phyloP scores from a whole-genome alignment of 2,113 vertebrate genomes.

The Triplophysa rosa region DNA sequence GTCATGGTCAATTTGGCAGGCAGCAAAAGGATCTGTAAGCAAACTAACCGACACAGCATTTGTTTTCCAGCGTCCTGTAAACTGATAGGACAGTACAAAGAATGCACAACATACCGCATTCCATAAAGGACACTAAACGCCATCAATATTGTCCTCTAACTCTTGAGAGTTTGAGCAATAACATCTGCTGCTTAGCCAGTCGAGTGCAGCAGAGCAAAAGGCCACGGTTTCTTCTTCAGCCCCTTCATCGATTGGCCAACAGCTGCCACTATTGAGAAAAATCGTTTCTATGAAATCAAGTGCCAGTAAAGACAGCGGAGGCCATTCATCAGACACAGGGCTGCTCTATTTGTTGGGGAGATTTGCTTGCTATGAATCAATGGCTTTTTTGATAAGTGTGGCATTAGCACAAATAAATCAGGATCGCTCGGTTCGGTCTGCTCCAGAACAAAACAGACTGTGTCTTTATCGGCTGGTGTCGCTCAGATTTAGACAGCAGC shows the following conservation, averaged over 20 bases:
- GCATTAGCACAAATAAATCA: constrained; percentile 47
- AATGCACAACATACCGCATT: constrained; percentile 19
- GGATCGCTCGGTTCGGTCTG: constrained; percentile 35
- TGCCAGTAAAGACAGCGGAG: constrained; percentile 36
- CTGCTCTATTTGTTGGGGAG: constrained; percentile 35
- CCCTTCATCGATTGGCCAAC: constrained; percentile 41
- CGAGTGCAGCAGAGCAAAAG: constrained; percentile 34
- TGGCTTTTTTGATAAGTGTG: constrained; percentile 39
- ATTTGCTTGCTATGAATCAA: constrained; percentile 39
- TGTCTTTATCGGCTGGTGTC: constrained; percentile 18
- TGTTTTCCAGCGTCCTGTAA: constrained; percentile 17
- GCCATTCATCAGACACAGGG: constrained; percentile 47
- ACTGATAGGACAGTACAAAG: constrained; percentile 1
- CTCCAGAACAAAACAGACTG: constrained; percentile 19
- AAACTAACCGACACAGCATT: background rate
- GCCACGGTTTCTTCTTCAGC: constrained; percentile 34
- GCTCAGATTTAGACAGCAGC: constrained; percentile 19
- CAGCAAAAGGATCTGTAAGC: background rate
- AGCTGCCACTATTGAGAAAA: constrained; percentile 46
- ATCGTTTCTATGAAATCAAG: constrained; percentile 36
- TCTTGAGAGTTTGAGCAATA: constrained; percentile 25
- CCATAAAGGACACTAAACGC: constrained; percentile 27
- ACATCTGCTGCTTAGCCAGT: constrained; percentile 27
- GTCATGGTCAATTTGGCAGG: background rate
- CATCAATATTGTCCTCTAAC: constrained; percentile 33